A percentile compares a stretch with the other conserved stretches of the same genome.
Evolutionary conservation across 2,797 vertebrate species (phyloP).

Genomic region (Micrastur ruficollis): DNA sequence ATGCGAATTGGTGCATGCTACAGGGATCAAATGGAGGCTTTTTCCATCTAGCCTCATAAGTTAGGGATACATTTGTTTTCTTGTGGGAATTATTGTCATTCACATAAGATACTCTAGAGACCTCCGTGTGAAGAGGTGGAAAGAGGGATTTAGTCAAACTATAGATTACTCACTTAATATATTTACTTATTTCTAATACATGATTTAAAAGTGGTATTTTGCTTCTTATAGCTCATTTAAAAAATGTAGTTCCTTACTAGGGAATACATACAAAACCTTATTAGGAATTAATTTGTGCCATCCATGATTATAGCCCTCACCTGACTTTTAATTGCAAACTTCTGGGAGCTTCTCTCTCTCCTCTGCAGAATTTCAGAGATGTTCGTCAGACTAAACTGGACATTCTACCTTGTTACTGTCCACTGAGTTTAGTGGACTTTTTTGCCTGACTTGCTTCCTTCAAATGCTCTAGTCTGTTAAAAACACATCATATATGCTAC

Average conservation of each 20-base stretch:
- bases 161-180: not conserved
- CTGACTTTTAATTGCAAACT: not conserved
- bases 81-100: not conserved
- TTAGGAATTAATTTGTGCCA: not conserved
- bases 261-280: not conserved
- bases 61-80: not conserved
- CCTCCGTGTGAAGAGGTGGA: not conserved
- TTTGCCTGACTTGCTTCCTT: not conserved
- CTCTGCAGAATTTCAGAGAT: not conserved
- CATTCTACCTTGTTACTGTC: not conserved
- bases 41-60: not conserved
- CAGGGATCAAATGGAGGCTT: not conserved
- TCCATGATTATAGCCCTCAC: not conserved
- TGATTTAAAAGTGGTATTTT: not conserved
- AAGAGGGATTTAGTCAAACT: not conserved
- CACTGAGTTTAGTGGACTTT: not conserved
- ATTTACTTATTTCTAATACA: slow-evolving; percentile 28
- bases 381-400: not conserved
- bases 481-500: not conserved
- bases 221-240: not conserved
- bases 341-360: not conserved
- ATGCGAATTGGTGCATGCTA: not conserved
- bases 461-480: not conserved
- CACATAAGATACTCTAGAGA: not conserved
- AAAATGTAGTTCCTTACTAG: not conserved